These are phyloP conservation scores for Odocoileus virginianus DNA, from an alignment of 2,113 vertebrate species.

Conservation along the genomic window DNA sequence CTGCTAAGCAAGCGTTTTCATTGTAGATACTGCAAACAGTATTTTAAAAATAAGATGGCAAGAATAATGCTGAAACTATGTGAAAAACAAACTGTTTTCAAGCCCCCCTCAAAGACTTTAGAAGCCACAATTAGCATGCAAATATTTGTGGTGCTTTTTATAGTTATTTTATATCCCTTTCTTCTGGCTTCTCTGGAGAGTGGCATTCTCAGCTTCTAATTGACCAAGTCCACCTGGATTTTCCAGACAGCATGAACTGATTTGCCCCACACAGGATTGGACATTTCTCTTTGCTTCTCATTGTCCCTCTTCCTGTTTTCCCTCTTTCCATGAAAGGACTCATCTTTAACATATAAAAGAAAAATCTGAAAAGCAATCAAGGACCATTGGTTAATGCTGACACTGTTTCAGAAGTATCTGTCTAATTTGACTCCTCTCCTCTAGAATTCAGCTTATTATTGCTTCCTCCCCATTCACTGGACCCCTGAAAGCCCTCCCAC, in stretches of 20 bases:
- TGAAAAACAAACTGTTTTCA: conserved; percentile 21
- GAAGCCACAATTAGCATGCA: conserved; percentile 27
- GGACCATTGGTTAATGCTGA: rapidly evolving
- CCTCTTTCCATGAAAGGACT: not conserved
- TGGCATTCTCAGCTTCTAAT: not conserved
- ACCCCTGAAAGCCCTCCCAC: not conserved
- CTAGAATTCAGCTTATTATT: not conserved
- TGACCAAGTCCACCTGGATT: not conserved
- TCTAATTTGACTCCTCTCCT: not conserved
- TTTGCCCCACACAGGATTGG: not conserved
- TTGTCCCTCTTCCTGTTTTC: not conserved
- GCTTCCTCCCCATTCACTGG: not conserved
- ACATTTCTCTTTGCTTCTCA: not conserved
- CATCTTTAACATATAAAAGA: not conserved
- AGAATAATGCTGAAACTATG: conserved; percentile 56
- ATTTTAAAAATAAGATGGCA: conserved; percentile 36
- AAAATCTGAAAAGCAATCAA: not conserved
- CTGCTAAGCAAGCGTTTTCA: conserved; percentile 39
- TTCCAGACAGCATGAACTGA: not conserved
- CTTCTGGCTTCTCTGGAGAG: not conserved
- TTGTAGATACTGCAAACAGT: not conserved
- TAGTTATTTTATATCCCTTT: not conserved
- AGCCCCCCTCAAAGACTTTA: conserved; percentile 16
- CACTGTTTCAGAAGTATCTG: not conserved
- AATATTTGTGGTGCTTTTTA: conserved; percentile 25